phyloP scores from a whole-genome alignment of 2,797 vertebrate species.

The Acestrorhynchus altus region DNA sequence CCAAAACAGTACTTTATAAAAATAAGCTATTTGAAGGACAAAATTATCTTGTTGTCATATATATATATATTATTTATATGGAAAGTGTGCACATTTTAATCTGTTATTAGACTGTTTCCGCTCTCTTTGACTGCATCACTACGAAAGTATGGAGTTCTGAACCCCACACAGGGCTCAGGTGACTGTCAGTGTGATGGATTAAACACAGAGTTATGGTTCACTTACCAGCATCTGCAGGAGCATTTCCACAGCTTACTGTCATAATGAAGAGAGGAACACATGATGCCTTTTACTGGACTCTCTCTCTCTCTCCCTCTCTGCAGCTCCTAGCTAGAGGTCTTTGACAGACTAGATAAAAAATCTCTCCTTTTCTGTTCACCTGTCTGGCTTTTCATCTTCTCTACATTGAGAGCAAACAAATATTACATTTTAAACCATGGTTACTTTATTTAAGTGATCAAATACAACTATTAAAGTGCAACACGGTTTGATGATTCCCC shows the following conservation, averaged over 20 bases:
- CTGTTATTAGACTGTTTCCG: background rate
- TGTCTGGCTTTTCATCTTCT: background rate
- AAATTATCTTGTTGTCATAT: too few species aligned
- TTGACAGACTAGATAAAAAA: conserved; percentile 9
- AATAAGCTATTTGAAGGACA: too few species aligned
- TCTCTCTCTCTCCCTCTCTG: background rate
- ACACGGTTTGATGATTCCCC: too few species aligned
- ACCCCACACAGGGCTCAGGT: conserved; percentile 45
- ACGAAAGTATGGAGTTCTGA: conserved; percentile 9
- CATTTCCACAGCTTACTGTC: conserved; percentile 19
- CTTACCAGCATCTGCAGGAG: conserved; percentile 46
- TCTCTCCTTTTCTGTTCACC: background rate
- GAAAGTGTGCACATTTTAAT: too few species aligned
- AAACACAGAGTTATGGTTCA: conserved; percentile 52
- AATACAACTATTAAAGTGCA: background rate
- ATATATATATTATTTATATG: too few species aligned
- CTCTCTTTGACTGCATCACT: background rate
- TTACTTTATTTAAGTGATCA: background rate
- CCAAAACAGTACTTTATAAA: too few species aligned
- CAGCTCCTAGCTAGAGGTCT: background rate
- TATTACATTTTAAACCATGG: background rate
- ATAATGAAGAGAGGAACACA: conserved; percentile 31
- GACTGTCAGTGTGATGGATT: conserved; percentile 52
- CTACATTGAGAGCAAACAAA: background rate
- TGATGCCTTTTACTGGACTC: conserved; percentile 22